Conservation (phyloP, 2,888 invertebrate genomes). For the Noctuana brunneofusca region DNA sequence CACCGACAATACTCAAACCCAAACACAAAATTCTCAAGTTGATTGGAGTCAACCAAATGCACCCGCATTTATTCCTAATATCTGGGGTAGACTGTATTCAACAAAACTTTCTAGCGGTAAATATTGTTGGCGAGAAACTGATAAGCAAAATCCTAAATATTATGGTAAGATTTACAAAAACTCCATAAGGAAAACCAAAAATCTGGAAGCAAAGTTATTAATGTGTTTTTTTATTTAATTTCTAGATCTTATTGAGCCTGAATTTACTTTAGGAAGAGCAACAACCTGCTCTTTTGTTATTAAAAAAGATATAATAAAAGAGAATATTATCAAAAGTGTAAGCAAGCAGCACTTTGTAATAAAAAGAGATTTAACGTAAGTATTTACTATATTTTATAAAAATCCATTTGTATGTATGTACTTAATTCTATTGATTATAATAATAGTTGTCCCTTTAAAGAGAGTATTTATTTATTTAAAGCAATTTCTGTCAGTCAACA, state of each 20-base stretch:
- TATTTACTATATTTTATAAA: constrained; percentile 37
- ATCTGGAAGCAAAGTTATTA: background rate
- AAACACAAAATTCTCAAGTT: constrained; percentile 74
- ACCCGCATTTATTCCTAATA: constrained; percentile 66
- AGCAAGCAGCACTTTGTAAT: constrained; percentile 86
- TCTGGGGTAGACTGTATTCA: constrained; percentile 81
- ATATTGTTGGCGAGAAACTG: constrained; percentile 60
- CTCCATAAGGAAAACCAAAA: too few species aligned
- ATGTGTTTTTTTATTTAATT: constrained; percentile 21
- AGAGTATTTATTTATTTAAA: too few species aligned
- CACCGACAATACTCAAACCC: constrained; percentile 70
- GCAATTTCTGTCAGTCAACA: too few species aligned
- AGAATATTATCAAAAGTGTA: constrained; percentile 74
- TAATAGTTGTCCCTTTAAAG: too few species aligned
- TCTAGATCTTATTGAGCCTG: constrained; percentile 79
- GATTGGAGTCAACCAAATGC: constrained; percentile 74
- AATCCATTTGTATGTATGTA: background rate
- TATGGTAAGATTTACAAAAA: constrained; percentile 56
- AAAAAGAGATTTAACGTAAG: constrained; percentile 72
- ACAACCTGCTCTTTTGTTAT: constrained; percentile 76
- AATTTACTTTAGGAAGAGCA: constrained; percentile 81
- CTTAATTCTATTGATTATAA: too few species aligned
- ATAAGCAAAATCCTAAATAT: constrained; percentile 58
- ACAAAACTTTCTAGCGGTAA: constrained; percentile 62
- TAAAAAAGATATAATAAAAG: constrained; percentile 67